A percentile compares a stretch with the other conserved stretches of the same genome.
These are phyloP conservation scores for Drosophila tristis DNA, from an alignment of 1,140 invertebrate genomes.

Conservation along the genomic window DNA sequence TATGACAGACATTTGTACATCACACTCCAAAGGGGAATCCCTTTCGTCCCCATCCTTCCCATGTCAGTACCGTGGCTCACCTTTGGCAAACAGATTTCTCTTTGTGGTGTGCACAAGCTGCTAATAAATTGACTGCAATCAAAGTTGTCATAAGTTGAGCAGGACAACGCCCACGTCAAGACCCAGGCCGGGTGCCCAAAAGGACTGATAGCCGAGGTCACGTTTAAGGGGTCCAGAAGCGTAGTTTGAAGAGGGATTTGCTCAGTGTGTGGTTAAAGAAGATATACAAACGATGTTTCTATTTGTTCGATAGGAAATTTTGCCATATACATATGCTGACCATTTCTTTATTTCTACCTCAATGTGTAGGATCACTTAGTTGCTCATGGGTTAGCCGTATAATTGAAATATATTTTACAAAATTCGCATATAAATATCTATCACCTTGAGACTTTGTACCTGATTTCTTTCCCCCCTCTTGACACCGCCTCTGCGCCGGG, in stretches of 20 bases:
- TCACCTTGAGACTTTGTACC: neutral
- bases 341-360: too few species aligned
- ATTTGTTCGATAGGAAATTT: too few species aligned
- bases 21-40: conserved; percentile 35
- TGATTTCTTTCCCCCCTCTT: neutral
- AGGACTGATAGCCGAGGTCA: conserved; percentile 66
- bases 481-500: neutral
- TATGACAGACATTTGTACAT: conserved; percentile 71
- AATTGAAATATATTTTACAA: too few species aligned
- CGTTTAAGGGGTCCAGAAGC: conserved; percentile 20
- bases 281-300: neutral
- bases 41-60: neutral
- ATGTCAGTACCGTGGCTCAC: conserved; percentile 11
- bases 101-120: conserved; percentile 41
- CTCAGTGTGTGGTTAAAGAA: neutral
- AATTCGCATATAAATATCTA: neutral
- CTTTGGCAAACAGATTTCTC: conserved; percentile 59
- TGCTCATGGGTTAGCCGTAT: too few species aligned
- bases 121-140: conserved; percentile 80
- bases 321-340: too few species aligned
- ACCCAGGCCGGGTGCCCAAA: conserved; percentile 3
- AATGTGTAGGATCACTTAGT: too few species aligned
- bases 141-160: conserved; percentile 77
- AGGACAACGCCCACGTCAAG: conserved; percentile 56
- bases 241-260: neutral